Base-by-base conservation (phyloP, 2,797 vertebrate genomes). In the Ciconia nigra region DNA sequence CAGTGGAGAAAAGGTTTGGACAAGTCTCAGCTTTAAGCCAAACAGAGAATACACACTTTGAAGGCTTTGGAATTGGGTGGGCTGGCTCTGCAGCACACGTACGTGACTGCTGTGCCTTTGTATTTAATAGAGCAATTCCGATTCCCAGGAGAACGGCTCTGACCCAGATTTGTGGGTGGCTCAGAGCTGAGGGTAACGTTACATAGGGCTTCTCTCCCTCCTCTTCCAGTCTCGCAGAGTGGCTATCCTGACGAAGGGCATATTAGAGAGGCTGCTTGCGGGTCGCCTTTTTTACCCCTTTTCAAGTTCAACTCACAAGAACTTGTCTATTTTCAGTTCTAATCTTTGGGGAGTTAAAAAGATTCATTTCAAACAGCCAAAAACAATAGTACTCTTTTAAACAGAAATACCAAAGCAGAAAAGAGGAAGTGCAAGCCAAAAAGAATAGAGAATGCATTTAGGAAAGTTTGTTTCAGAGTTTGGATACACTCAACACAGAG, bases 401-500 rank as follows among this genome's bases (percentile, higher is more conserved):
- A 71, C 29, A 42, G 66, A 58, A 84, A 35, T 0, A 33, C 12
- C n/a, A 5, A 11, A 35, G 20, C 33, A 41, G 77, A 25, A 24
- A 33, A 46, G 51, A 79, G 69, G 35, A 19, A 4, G 13, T 3
- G 25, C 15, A 24, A 90, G 62, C 35, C 44, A 67, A 35, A 73
- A 31, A 5, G 3, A 29, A 17, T 1, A 39, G 59, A 44, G 72
- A 46, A 35, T 5, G n/a, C 20, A 1, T 22, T 39, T 22, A 9
- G 82, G 79, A 13, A 78, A 70, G 62, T 10, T 25, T 21, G 5
- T 15, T 16, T 59, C 28, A 15, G 41, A n/a, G 29, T 37, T 22
- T 33, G 78, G 76, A 39, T 7, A 4, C 9, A 0, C n/a, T 49
- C 49, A 12, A 2, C 1, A 0, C 13, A 4, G 65, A 78, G 29